These are phyloP conservation scores for Chloropsis hardwickii DNA, from an alignment of 2,113 vertebrate species.

Conservation along the genomic window DNA sequence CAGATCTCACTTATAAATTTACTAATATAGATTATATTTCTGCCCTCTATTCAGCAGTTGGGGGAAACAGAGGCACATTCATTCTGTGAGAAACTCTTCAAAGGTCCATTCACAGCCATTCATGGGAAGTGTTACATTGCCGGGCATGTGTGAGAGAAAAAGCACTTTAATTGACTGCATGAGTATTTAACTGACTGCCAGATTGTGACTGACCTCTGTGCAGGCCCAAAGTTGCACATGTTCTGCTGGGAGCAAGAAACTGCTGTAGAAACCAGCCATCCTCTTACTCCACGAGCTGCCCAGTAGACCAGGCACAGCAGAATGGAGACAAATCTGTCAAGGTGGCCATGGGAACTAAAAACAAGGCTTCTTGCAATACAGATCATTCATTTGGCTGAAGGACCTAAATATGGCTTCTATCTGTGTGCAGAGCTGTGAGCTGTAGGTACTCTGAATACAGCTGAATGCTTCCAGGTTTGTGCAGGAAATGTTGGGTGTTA, in stretches of 20 bases:
- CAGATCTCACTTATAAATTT: not conserved
- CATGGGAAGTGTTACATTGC: conserved; percentile 12
- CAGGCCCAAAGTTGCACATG: not conserved
- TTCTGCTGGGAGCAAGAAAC: not conserved
- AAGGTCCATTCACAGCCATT: conserved; percentile 49
- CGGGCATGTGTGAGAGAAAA: conserved; percentile 13
- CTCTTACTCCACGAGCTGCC: not conserved
- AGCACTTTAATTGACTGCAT: conserved; percentile 7
- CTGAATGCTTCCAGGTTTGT: not conserved
- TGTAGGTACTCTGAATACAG: not conserved
- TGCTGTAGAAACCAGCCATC: not conserved
- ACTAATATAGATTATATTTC: not conserved
- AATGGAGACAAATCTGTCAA: not conserved
- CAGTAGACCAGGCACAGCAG: not conserved
- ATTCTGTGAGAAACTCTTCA: conserved; percentile 50
- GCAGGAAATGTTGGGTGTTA: not conserved
- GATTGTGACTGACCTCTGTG: not conserved
- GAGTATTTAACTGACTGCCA: not conserved
- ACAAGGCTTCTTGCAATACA: not conserved
- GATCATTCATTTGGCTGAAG: not conserved
- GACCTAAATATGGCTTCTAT: not conserved
- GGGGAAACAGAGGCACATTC: conserved; percentile 53
- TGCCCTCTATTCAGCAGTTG: not conserved
- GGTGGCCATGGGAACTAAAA: not conserved
- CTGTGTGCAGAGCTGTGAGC: not conserved